Conservation (phyloP, 2,797 vertebrate species). For the Clarias fuscus region DNA sequence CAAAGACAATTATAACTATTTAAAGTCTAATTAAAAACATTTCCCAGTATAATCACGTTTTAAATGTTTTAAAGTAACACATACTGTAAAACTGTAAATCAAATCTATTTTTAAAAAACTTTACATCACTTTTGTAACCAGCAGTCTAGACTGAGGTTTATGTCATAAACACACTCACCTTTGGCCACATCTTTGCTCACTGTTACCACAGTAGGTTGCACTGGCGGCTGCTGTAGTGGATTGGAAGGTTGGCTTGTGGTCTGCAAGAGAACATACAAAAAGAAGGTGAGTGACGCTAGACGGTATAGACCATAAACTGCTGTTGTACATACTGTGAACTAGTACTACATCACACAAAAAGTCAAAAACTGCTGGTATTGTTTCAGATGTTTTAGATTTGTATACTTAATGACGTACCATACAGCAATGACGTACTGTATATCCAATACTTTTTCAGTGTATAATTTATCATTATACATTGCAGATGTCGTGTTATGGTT, state of each 20-base stretch:
- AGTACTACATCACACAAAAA: neutral
- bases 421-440: no score
- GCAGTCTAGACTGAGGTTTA: neutral
- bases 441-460: neutral
- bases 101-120: neutral
- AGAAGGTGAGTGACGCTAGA: neutral
- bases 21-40: neutral
- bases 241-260: conserved; percentile 64
- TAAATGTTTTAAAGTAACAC: neutral
- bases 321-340: neutral
- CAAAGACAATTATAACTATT: neutral
- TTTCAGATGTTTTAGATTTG: neutral
- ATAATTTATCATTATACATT: neutral
- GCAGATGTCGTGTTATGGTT: conserved; percentile 4
- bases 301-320: neutral
- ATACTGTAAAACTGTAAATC: neutral
- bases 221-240: conserved; percentile 73
- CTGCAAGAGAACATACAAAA: conserved; percentile 55
- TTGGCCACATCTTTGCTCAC: conserved; percentile 43
- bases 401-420: neutral
- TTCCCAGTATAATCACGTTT: neutral
- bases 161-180: conserved; percentile 62
- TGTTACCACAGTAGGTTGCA: conserved; percentile 50
- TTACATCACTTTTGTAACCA: neutral
- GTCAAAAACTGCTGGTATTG: neutral